Evolutionary conservation across 2,888 invertebrate genomes (phyloP).

Genomic region (Drosophila merina): DNA sequence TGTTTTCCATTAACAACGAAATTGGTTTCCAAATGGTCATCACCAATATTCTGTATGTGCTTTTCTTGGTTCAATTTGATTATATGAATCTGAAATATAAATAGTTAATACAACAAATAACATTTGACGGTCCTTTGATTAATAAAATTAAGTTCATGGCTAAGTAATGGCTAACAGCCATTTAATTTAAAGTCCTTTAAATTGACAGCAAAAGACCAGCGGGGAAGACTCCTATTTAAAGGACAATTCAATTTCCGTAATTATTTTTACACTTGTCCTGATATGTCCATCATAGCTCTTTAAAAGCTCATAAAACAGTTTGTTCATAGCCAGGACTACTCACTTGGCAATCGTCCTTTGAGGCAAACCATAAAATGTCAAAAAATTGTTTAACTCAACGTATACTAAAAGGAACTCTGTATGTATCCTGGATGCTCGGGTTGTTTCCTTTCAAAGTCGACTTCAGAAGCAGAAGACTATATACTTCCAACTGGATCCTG

Average conservation of each 20-base stretch:
- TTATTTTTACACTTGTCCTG: not conserved
- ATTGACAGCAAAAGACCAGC: not conserved
- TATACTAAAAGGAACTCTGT: not conserved
- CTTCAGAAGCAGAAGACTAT: not conserved
- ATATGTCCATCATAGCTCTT: not conserved
- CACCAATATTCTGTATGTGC: not conserved
- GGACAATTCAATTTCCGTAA: not conserved
- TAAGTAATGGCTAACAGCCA: not conserved
- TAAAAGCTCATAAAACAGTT: not conserved
- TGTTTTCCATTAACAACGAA: not conserved
- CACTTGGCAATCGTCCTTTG: not conserved
- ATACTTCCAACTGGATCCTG: constrained; percentile 2
- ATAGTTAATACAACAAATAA: not conserved
- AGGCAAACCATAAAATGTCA: not conserved
- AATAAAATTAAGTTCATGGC: not conserved
- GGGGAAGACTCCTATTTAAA: not conserved
- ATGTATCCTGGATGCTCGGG: not conserved
- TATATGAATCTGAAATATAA: constrained; percentile 3
- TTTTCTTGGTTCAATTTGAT: constrained; percentile 5
- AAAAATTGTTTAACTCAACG: not conserved
- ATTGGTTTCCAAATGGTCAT: not conserved
- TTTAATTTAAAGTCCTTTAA: not conserved
- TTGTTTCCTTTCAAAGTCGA: not conserved
- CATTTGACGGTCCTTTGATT: not conserved
- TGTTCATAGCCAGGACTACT: not conserved